Evolutionary conservation across 2,888 invertebrate species (phyloP).

Genomic region (Diarsia brunnea): DNA sequence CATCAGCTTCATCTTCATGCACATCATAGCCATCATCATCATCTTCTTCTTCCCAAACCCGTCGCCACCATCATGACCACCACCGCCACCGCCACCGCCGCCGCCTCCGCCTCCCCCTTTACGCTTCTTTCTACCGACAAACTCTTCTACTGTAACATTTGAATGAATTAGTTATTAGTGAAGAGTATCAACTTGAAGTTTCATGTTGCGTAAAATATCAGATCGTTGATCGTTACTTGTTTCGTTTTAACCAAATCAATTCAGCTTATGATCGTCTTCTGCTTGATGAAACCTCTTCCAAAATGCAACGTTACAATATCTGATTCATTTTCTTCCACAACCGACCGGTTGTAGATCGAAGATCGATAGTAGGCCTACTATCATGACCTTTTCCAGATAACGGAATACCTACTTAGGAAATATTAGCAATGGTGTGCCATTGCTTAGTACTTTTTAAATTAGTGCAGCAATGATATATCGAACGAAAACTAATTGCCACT

Average conservation of each 20-base stretch:
- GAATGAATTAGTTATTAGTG: neutral
- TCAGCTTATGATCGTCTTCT: neutral
- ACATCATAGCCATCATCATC: slow-evolving; percentile 92
- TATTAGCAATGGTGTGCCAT: too few species aligned
- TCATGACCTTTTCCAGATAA: neutral
- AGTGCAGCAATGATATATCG: neutral
- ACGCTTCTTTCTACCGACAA: slow-evolving; percentile 85
- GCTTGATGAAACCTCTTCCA: neutral
- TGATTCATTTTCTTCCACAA: neutral
- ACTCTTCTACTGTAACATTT: slow-evolving; percentile 80
- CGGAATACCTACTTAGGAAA: neutral
- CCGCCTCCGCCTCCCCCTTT: slow-evolving; percentile 83
- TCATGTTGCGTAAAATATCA: neutral
- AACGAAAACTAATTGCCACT: neutral
- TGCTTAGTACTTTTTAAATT: neutral
- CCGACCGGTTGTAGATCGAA: too few species aligned
- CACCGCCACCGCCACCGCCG: slow-evolving; percentile 73
- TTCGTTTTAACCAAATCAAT: neutral
- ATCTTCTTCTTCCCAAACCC: slow-evolving; percentile 90
- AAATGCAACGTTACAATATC: neutral
- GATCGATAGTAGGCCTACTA: too few species aligned
- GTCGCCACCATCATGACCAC: slow-evolving; percentile 79
- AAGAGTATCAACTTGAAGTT: neutral
- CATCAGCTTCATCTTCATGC: slow-evolving; percentile 91
- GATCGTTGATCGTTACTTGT: neutral